Base-by-base conservation (phyloP, 2,797 vertebrate species). In the Squalus acanthias region DNA sequence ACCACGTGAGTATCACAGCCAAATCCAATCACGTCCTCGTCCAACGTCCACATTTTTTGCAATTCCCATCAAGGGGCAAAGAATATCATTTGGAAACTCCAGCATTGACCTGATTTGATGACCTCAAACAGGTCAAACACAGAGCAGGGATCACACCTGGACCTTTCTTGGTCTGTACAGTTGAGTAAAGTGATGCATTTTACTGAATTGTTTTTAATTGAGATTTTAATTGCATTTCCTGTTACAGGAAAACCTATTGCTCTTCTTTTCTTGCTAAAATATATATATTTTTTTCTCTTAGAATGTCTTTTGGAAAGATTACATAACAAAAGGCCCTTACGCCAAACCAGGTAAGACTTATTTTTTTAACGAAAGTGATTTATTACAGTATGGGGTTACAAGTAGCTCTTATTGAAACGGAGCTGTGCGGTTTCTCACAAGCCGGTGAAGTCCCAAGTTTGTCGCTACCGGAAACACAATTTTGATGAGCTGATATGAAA, bases 241-340 rank as follows among this genome's bases (percentile, higher is more conserved):
- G 60, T 46, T 96, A 46, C 4, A 29, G 12, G 1, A 85, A 5
- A 67, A 60, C 20, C 12, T 20, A 63, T 20, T 5, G 0, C 7
- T 89, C 20, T 5, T 46, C 22, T 96, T 96, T 57, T 57, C 12
- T 96, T 60, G 82, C 26, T 67, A 26, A 57, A 74, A 57, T 76
- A 65, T 20, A 63, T 29, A 65, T 70, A 12, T 57, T 70, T 96
- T 60, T 60, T 26, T 96, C 95, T 97, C 97, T 65, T 96, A 99
- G 99, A 97, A 98, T 79, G 65, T 0, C 0, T 99, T 99, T 97
- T 99, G 99, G 99, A 98, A 98, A 96, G 67, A 97, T 8, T 99
- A 99, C 97, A 98, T 96, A 7, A 63, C 60, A 96, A 98, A 97
- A 94, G 97, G 97, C 70, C 96, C 97, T 85, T 97, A 79, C 87